Evolutionary conservation across 2,888 invertebrate genomes (phyloP), one percentile per base, ranked within the genome.

Genomic region (Ichneumoninae sp.): DNA sequence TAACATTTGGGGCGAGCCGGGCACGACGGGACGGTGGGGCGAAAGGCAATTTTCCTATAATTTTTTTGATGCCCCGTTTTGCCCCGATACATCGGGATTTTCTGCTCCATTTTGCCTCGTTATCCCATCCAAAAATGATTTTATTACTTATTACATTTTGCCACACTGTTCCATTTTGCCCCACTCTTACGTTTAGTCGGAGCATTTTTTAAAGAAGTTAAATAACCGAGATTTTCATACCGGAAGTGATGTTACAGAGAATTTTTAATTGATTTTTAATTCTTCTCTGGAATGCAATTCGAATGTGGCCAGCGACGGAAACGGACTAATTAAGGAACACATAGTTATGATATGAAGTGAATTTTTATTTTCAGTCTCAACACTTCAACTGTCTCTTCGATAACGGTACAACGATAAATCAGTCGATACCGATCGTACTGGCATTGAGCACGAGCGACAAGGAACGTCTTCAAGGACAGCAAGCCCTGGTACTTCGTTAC

Each of bases 341-440:
- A 65, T 60, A n/a, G 22, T n/a, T 19, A n/a, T 40, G 50, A 54
- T 54, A 16, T 26, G 26, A 22, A 13, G 26, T 47, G 10, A 22
- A 30, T 81, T 26, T 65, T n/a, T 16, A 40, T 22, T 84, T 77
- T 44, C 65, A 86, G 80, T 95, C 97, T 22, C 95, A 98, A 73
- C 99, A 99, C 94, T 98, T 99, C 90, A 98, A 98, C 92, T 98
- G 98, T 91, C 94, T 99, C 1, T 78, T 85, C 7, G 95, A 97
- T 33, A 97, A 97, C 88, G 96, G 95, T 0, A 94, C 95, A 0
- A 94, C 96, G 10, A 95, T 97, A 69, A 99, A 98, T 94, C 99
- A 99, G 94, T 98, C 99, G 4, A 95, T 99, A 81, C 98, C 99
- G 0, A 98, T 99, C 85, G 99, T 99, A 3, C 94, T 99, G 85